Base-by-base conservation (phyloP, 2,888 invertebrate genomes). In the Panzeria rudis region DNA sequence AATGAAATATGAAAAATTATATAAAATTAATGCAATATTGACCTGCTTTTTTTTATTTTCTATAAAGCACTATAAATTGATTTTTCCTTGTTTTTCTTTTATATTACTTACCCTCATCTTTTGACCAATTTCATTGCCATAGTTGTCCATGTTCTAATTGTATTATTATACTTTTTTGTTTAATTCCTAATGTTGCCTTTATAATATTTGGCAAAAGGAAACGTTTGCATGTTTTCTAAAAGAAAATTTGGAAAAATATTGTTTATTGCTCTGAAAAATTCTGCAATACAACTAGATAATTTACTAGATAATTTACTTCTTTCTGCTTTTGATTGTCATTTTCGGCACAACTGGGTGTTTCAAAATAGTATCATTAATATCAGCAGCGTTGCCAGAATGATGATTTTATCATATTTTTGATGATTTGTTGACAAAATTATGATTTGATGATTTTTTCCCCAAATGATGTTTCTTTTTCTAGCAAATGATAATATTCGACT, bases 81-180 rank as follows among this genome's bases (percentile, higher is more conserved):
- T 77, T 86, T 83, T 78, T 86, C 61, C 32, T 77, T 73, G 29
- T 38, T 41, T 23, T 66, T 52, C 2, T 61, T 4, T 38, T 13
- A 44, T 38, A 38, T 38, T 38, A 92, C 94, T 94, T 94, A 97
- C 97, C 93, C 97, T 94, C 94, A 97, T 96, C 93, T 97, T 97
- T 92, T 96, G 96, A 11, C 97, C 97, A 88, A 97, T 96, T 94
- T 97, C 97, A 88, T 96, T 95, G 88, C 97, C 97, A 91, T 96
- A 95, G 89, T 94, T 95, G 89, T 96, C 96, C 97, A 97, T 97
- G 83, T 88, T 72, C 8, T 2, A 69, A 61, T 6, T 13, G 13
- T 25, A 44, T 71, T 52, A 3, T n/a, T 47, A 52, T 20, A 25
- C 13, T 68, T 47, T 61, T 62, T 29, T 44, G 7, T 29, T 25